Evolutionary conservation across 2,888 invertebrate genomes (phyloP).

Genomic region (Clostera curtula): DNA sequence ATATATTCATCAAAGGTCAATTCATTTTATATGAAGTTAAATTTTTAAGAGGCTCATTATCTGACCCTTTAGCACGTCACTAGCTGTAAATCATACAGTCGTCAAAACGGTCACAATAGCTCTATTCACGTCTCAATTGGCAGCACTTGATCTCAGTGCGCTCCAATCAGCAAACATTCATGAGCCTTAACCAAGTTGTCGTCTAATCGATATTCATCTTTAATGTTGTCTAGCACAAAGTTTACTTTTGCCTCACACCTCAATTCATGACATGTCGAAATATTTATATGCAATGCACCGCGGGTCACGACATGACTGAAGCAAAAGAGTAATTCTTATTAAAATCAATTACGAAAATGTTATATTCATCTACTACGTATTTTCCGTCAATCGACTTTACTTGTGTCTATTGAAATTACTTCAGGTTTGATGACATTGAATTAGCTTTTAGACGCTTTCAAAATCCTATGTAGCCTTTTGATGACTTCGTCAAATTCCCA

Average conservation of each 20-base stretch:
- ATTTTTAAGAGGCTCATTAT: too few species aligned
- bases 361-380: constrained; percentile 25
- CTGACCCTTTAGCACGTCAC: too few species aligned
- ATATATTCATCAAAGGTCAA: too few species aligned
- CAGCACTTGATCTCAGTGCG: constrained; percentile 37
- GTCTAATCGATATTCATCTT: constrained; percentile 14
- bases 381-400: constrained; percentile 22
- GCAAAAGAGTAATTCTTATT: constrained; percentile 33
- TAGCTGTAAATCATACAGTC: constrained; percentile 28
- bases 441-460: too few species aligned
- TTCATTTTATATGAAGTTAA: too few species aligned
- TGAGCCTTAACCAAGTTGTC: constrained; percentile 10
- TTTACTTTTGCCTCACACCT: constrained; percentile 5
- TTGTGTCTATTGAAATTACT: constrained; percentile 11
- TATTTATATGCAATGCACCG: constrained; percentile 29
- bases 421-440: too few species aligned
- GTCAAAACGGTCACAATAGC: constrained; percentile 40
- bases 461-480: too few species aligned
- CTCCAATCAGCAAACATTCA: constrained; percentile 39
- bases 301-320: constrained; percentile 32
- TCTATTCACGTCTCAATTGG: constrained; percentile 54
- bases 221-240: constrained; percentile 6
- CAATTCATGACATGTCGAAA: constrained; percentile 30
- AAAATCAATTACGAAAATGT: constrained; percentile 42
- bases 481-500: too few species aligned